Percentiles rank a stretch among this genome's conserved stretches.
Conservation (phyloP, 2,888 invertebrate genomes). For the Hermodice carunculata region DNA sequence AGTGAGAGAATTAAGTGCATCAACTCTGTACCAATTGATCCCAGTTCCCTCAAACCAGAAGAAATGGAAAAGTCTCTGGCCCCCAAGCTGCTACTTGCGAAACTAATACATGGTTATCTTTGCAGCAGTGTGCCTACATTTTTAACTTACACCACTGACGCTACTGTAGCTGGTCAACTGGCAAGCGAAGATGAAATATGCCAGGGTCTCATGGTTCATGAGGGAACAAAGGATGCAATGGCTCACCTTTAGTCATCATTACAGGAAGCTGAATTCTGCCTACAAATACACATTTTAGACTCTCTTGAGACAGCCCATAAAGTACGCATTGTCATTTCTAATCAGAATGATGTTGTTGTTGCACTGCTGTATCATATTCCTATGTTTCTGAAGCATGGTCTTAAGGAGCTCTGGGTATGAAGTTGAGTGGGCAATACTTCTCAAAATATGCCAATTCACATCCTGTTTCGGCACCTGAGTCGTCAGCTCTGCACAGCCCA, state of each 20-base stretch:
- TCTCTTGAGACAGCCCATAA: constrained; percentile 12
- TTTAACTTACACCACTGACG: too few species aligned
- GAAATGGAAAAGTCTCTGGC: constrained; percentile 13
- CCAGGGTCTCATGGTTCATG: constrained; percentile 5
- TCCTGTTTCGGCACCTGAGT: constrained; percentile 5
- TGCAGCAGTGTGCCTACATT: not conserved
- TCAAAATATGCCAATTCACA: not conserved
- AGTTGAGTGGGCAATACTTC: constrained; percentile 8
- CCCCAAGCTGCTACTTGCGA: constrained; percentile 18
- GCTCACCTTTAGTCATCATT: constrained; percentile 11
- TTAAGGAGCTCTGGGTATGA: constrained; percentile 21
- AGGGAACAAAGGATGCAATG: not conserved
- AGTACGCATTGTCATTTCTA: constrained; percentile 16
- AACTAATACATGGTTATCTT: constrained; percentile 10
- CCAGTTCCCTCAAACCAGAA: constrained; percentile 11
- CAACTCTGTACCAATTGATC: constrained; percentile 10
- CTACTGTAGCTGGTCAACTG: too few species aligned
- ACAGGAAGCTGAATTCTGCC: constrained; percentile 22
- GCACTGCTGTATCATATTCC: constrained; percentile 13
- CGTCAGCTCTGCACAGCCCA: constrained; percentile 13
- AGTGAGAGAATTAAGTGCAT: not conserved
- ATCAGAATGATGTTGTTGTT: not conserved
- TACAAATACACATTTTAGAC: constrained; percentile 10
- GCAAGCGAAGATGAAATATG: constrained; percentile 8
- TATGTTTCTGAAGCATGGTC: constrained; percentile 10